Evolutionary conservation across 2,113 vertebrate genomes (phyloP).

Genomic region (Sterrhoptilus dennistouni): DNA sequence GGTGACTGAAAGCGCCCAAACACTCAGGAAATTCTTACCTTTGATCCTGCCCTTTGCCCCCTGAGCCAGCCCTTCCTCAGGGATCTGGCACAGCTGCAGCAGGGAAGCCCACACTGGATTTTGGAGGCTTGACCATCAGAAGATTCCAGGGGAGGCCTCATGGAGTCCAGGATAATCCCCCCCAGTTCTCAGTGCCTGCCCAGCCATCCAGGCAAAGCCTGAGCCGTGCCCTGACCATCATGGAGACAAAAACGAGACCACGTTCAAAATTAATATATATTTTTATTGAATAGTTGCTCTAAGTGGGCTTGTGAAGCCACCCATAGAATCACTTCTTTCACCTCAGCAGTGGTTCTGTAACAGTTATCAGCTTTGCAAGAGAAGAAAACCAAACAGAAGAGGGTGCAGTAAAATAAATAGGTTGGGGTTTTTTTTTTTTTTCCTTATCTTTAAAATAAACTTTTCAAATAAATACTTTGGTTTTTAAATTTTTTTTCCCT

Average conservation of each 20-base stretch:
- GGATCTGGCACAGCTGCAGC: background rate
- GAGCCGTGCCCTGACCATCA: background rate
- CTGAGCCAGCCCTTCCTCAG: background rate
- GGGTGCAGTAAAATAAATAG: conserved; percentile 72
- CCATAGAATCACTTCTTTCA: conserved; percentile 56
- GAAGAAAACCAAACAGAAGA: conserved; percentile 46
- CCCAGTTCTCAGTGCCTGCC: background rate
- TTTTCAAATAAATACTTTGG: conserved; percentile 74
- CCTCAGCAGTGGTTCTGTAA: conserved; percentile 66
- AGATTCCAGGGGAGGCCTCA: background rate
- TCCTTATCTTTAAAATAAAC: conserved; percentile 71
- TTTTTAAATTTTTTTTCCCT: background rate
- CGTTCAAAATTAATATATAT: conserved; percentile 61
- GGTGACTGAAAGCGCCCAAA: background rate
- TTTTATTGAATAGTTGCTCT: conserved; percentile 73
- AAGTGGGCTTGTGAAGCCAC: conserved; percentile 56
- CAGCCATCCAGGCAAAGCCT: background rate
- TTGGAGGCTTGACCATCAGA: background rate
- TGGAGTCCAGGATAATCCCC: background rate
- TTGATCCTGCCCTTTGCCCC: background rate
- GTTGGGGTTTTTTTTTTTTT: background rate
- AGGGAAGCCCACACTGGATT: background rate
- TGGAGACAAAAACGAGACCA: background rate
- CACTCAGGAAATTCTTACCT: background rate
- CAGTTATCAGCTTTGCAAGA: conserved; percentile 61